Evolutionary conservation across 2,797 vertebrate genomes (phyloP).

Genomic region (Sebastiscus tertius): DNA sequence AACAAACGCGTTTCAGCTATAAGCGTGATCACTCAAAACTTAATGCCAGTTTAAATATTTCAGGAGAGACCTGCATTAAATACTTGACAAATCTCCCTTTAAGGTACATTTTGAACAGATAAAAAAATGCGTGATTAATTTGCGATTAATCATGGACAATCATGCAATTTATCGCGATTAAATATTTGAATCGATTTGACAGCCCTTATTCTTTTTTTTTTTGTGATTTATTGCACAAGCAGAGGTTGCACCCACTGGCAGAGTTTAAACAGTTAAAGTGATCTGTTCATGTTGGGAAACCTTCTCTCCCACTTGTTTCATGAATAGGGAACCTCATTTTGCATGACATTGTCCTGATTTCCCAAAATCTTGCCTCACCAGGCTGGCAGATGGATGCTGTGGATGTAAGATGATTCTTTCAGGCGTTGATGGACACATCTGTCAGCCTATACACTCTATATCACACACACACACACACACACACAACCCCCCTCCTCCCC

Average conservation of each 20-base stretch:
- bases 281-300: neutral
- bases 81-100: too few relatives aligned
- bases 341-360: slow-evolving; percentile 23
- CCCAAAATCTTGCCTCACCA: neutral
- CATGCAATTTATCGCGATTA: too few relatives aligned
- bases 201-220: too few relatives aligned
- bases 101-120: too few relatives aligned
- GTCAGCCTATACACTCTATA: slow-evolving; percentile 41
- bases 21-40: too few relatives aligned
- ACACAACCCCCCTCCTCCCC: slow-evolving; percentile 5
- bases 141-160: too few relatives aligned
- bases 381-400: slow-evolving; percentile 65
- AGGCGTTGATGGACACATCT: slow-evolving; percentile 68
- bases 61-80: too few relatives aligned
- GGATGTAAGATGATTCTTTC: slow-evolving; percentile 69
- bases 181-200: too few relatives aligned
- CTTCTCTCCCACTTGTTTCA: neutral
- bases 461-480: slow-evolving; percentile 14
- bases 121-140: too few relatives aligned
- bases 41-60: too few relatives aligned
- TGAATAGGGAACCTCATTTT: neutral
- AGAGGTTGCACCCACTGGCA: neutral
- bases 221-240: neutral
- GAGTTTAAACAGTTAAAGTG: neutral
- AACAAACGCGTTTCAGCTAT: too few relatives aligned